A percentile compares a stretch with the other conserved stretches of the same genome.
These are phyloP conservation scores for Dicyrtoma fusca DNA, from an alignment of 2,888 invertebrate genomes.

Conservation along the genomic window DNA sequence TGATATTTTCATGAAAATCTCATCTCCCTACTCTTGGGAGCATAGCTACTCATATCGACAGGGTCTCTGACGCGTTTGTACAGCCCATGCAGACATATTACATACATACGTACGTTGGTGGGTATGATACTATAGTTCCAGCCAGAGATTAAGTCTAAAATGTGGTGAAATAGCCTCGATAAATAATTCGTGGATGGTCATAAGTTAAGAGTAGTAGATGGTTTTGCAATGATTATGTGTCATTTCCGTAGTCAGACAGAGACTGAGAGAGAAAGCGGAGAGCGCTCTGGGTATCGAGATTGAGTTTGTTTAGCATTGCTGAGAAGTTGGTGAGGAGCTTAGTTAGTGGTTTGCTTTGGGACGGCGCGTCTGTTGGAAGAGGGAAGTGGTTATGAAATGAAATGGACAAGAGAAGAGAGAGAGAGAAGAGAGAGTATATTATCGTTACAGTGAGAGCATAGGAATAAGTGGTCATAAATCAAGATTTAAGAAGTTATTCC, in stretches of 20 bases:
- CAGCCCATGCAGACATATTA: too few relatives aligned
- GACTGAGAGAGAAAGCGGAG: neutral
- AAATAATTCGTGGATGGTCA: constrained; percentile 26
- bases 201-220: constrained; percentile 18
- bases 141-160: constrained; percentile 17
- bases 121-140: neutral
- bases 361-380: too few relatives aligned
- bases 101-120: neutral
- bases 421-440: too few relatives aligned
- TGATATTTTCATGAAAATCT: constrained; percentile 9
- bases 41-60: too few relatives aligned
- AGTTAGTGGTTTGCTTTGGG: constrained; percentile 4
- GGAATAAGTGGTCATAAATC: constrained; percentile 52
- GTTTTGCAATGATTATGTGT: constrained; percentile 19
- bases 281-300: neutral
- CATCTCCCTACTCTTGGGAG: neutral
- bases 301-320: constrained; percentile 23
- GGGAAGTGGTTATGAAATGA: neutral
- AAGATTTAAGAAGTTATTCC: constrained; percentile 55
- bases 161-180: constrained; percentile 31
- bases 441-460: too few relatives aligned
- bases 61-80: too few relatives aligned
- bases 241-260: constrained; percentile 18
- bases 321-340: constrained; percentile 20
- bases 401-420: constrained; percentile 19